phyloP scores from a whole-genome alignment of 1,140 invertebrate genomes.

The Asbolus verrucosus region DNA sequence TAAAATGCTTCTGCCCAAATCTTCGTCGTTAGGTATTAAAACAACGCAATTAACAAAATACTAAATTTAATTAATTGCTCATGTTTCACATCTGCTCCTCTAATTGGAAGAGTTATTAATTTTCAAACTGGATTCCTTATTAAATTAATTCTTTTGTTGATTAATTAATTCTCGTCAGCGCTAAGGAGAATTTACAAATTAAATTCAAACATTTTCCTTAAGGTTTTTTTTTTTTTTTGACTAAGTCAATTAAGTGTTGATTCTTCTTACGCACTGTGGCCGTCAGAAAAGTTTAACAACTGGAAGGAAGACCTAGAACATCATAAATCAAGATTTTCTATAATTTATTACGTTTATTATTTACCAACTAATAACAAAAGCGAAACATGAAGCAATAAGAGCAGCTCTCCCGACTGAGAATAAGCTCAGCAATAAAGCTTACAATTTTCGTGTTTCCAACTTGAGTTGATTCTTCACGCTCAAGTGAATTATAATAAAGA shows the following conservation, averaged over 20 bases:
- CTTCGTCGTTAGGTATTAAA: background rate
- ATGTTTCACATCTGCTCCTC: conserved; percentile 25
- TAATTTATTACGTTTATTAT: conserved; percentile 35
- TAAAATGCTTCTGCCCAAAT: no score
- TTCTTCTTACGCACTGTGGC: background rate
- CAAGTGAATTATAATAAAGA: conserved; percentile 37
- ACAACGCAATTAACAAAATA: conserved; percentile 16
- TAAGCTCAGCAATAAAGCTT: conserved; percentile 25
- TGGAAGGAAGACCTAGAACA: background rate
- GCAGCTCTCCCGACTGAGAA: conserved; percentile 21
- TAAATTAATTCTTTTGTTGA: conserved; percentile 39
- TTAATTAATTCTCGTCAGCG: conserved; percentile 18
- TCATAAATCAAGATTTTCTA: conserved; percentile 21
- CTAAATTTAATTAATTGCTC: conserved; percentile 21
- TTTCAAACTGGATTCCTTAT: conserved; percentile 32
- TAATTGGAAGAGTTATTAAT: conserved; percentile 38
- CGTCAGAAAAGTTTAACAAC: conserved; percentile 1
- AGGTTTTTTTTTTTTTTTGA: conserved; percentile 15
- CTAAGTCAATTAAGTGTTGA: conserved; percentile 30
- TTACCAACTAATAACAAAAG: conserved; percentile 11
- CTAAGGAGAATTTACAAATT: conserved; percentile 25
- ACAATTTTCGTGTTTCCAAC: conserved; percentile 21
- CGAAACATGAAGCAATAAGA: conserved; percentile 6
- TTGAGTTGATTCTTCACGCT: conserved; percentile 19
- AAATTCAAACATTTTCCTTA: conserved; percentile 22